Conservation (phyloP, 2,888 invertebrate genomes). For the Ectemnius cavifrons region DNA sequence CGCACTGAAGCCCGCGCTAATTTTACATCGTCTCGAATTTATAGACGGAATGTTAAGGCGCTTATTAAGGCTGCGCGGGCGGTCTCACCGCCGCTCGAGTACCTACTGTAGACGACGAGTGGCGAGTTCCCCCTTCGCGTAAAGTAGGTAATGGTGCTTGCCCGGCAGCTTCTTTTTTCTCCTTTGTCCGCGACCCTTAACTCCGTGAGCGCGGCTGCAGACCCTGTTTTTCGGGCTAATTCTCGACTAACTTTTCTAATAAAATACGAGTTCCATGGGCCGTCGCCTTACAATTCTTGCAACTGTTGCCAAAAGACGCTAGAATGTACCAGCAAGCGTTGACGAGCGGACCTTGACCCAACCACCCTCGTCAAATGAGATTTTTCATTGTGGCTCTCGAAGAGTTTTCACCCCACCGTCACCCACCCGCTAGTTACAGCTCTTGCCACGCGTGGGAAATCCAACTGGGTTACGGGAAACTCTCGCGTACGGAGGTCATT, state of each 20-base stretch:
- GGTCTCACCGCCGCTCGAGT: conserved; percentile 42
- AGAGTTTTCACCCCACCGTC: conserved; percentile 8
- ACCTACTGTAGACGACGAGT: conserved; percentile 33
- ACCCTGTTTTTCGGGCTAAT: conserved; percentile 58
- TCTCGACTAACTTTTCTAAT: conserved; percentile 67
- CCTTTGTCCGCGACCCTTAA: neutral
- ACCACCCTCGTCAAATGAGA: conserved; percentile 9
- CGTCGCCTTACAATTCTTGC: no score
- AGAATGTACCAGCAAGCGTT: no score
- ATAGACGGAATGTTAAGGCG: conserved; percentile 72
- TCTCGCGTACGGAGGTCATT: conserved; percentile 20
- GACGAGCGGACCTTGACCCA: conserved; percentile 1
- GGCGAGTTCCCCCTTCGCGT: conserved; percentile 56
- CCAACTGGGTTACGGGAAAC: neutral
- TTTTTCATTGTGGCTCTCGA: neutral
- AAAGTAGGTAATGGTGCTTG: conserved; percentile 58
- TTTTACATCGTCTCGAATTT: conserved; percentile 70
- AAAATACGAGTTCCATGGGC: conserved; percentile 63
- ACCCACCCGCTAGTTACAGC: neutral
- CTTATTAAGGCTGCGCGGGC: conserved; percentile 66
- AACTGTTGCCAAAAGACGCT: no score
- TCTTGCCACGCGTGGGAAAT: conserved; percentile 1
- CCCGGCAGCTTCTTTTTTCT: conserved; percentile 36
- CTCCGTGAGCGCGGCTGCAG: conserved; percentile 14
- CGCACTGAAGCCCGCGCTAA: conserved; percentile 60